Evolutionary conservation across 2,888 invertebrate species (phyloP).

Genomic region (Heliconius ismenius): DNA sequence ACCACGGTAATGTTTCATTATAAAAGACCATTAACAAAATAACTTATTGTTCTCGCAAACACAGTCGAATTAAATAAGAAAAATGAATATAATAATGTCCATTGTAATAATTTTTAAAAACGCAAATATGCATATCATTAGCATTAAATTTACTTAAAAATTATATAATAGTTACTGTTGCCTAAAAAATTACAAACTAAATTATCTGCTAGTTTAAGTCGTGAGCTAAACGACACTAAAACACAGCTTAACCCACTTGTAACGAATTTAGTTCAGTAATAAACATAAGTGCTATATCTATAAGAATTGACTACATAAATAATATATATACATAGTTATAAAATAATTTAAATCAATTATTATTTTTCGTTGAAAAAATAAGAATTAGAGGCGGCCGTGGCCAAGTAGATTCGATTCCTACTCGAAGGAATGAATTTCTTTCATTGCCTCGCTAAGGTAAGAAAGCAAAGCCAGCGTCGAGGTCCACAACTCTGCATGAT

Average conservation of each 20-base stretch:
- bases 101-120: conserved; percentile 13
- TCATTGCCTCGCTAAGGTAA: too few relatives aligned
- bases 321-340: too few relatives aligned
- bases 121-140: neutral
- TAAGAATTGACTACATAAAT: neutral
- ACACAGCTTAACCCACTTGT: conserved; percentile 10
- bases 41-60: neutral
- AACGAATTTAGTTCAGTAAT: conserved; percentile 16
- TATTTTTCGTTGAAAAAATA: too few relatives aligned
- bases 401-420: too few relatives aligned
- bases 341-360: too few relatives aligned
- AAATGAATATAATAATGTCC: neutral
- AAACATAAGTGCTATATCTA: neutral
- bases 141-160: conserved; percentile 11
- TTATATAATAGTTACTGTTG: conserved; percentile 18
- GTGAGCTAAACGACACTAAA: conserved; percentile 18
- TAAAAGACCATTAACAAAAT: neutral
- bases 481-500: too few relatives aligned
- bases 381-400: too few relatives aligned
- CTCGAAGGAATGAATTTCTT: too few relatives aligned
- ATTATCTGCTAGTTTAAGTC: conserved; percentile 1
- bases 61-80: neutral
- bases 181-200: conserved; percentile 18
- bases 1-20: neutral
- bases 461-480: too few relatives aligned